Base-by-base conservation (phyloP, 2,888 invertebrate species). In the Cephus nigrinus region DNA sequence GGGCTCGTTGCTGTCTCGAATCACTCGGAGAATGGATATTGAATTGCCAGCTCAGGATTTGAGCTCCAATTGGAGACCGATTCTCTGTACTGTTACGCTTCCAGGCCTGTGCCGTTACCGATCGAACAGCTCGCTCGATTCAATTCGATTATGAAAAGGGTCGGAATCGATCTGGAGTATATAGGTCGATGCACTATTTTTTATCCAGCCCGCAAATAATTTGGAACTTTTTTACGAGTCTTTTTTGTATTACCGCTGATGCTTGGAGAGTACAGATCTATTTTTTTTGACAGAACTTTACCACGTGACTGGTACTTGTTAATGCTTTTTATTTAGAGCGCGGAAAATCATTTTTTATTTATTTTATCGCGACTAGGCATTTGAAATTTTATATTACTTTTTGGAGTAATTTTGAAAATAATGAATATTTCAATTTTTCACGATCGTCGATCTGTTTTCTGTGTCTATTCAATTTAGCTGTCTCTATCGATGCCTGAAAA, bases 1-100 rank as follows among this genome's bases (percentile, higher is more conserved):
- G 83, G 74, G 81, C 83, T 85, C 82, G 83, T 85, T 86, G 79
- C 81, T 79, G 77, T 79, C 80, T 78, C 79, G 82, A 84, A 84
- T 86, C 83, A 84, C 83, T 84, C 83, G 83, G 80, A 81, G 85
- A 86, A 85, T 84, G 84, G 84, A 85, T 84, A 86, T 85, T 84
- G 84, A 82, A 86, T 86, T 84, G 83, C 85, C 80, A 80, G 77
- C 82, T 81, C 78, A 84, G 86, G 85, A 86, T 85, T 84, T 83
- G 83, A 84, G 80, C 80, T 78, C 73, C 81, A 68, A 76, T 71
- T 81, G 69, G 72, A 78, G n/a, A 75, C 73, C 78, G 68, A 78
- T 78, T 78, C 30, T 9, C 12, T 33, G 15, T 9, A 9, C 31
- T 33, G 32, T 31, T 33, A 12, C 32, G 31, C 71, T 31, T 23